Evolutionary conservation across 1,140 invertebrate genomes (phyloP).

Genomic region (Bombus pyrosoma): DNA sequence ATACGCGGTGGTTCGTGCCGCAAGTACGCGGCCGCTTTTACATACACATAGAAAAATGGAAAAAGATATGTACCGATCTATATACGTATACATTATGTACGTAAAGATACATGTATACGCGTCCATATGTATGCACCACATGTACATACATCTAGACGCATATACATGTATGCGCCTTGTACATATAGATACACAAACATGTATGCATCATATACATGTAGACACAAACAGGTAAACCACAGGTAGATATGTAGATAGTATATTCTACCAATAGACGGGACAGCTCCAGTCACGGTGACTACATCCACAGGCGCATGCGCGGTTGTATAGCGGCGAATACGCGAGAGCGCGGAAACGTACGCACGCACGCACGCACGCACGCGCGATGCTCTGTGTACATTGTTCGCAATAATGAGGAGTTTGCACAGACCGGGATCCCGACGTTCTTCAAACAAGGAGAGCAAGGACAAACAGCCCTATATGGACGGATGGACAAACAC

Average conservation of each 20-base stretch:
- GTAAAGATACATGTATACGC: neutral
- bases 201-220: neutral
- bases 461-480: slow-evolving; percentile 74
- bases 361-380: slow-evolving; percentile 52
- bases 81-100: too few relatives aligned
- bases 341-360: slow-evolving; percentile 16
- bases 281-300: neutral
- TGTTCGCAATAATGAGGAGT: slow-evolving; percentile 80
- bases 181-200: neutral
- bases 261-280: neutral
- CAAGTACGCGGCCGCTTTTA: neutral
- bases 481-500: slow-evolving; percentile 76
- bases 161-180: neutral
- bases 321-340: neutral
- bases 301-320: slow-evolving; percentile 28
- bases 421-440: slow-evolving; percentile 79
- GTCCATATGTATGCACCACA: neutral
- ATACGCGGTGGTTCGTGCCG: neutral
- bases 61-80: too few relatives aligned
- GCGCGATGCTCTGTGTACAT: slow-evolving; percentile 70
- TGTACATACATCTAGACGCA: neutral
- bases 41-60: neutral
- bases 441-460: slow-evolving; percentile 78
- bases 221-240: neutral
- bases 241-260: neutral